Percentiles rank a stretch among this genome's conserved stretches.
phyloP scores from a whole-genome alignment of 2,113 vertebrate genomes.

The Danio rerio region GRCz12tu NC_133194.1:985501-986000 shows the following conservation, averaged over 20 bases:
- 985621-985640: conserved; percentile 59
- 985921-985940: too few relatives aligned
- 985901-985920: background rate
- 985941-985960: too few relatives aligned
- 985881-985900: background rate
- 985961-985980: too few relatives aligned
- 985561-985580: conserved; percentile 72
- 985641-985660: conserved; percentile 57
- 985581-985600: conserved; percentile 73
- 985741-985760: background rate
- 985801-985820: background rate
- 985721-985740: background rate
- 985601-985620: conserved; percentile 80
- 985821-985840: background rate
- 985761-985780: background rate
- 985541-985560: conserved; percentile 70
- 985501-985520: conserved; percentile 74
- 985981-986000: too few relatives aligned
- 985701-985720: background rate
- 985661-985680: background rate
- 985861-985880: background rate
- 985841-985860: conserved; percentile 10
- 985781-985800: background rate
- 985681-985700: background rate
- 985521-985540: conserved; percentile 67